Evolutionary conservation across 2,888 invertebrate genomes (phyloP).

Genomic region (Apoderus coryli): DNA sequence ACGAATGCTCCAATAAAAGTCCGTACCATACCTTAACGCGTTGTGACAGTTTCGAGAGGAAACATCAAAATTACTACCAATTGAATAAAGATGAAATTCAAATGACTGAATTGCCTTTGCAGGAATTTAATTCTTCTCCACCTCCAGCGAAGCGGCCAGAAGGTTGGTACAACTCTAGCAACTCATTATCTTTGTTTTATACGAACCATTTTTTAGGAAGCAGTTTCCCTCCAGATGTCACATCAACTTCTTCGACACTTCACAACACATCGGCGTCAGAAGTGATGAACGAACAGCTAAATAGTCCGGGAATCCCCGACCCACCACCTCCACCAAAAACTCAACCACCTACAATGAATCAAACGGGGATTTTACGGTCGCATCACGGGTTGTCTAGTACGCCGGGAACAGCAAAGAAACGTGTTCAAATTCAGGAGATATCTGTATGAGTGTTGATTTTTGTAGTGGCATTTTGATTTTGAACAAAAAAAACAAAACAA

Average conservation of each 20-base stretch:
- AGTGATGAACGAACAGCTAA: no score
- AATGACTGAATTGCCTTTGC: conserved; percentile 47
- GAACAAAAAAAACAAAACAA: no score
- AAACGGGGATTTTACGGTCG: conserved; percentile 47
- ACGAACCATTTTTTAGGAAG: conserved; percentile 8
- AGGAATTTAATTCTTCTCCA: conserved; percentile 45
- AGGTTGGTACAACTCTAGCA: conserved; percentile 23
- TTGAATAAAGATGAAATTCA: conserved; percentile 46
- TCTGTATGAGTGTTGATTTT: conserved; percentile 61
- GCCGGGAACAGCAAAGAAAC: conserved; percentile 69
- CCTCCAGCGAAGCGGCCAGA: conserved; percentile 39
- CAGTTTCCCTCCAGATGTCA: conserved; percentile 33
- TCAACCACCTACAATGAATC: conserved; percentile 34
- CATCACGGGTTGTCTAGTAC: conserved; percentile 46
- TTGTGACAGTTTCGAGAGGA: conserved; percentile 41
- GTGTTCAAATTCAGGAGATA: conserved; percentile 87
- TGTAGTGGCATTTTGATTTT: no score
- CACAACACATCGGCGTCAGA: conserved; percentile 10
- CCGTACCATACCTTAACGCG: conserved; percentile 35
- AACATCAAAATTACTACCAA: conserved; percentile 45
- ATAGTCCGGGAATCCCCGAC: conserved; percentile 39
- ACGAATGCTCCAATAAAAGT: conserved; percentile 27
- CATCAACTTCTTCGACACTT: conserved; percentile 31
- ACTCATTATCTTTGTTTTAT: no score
- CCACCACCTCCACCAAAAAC: conserved; percentile 46